phyloP scores from a whole-genome alignment of 1,140 invertebrate genomes.

The Eufriesea mexicana region DNA sequence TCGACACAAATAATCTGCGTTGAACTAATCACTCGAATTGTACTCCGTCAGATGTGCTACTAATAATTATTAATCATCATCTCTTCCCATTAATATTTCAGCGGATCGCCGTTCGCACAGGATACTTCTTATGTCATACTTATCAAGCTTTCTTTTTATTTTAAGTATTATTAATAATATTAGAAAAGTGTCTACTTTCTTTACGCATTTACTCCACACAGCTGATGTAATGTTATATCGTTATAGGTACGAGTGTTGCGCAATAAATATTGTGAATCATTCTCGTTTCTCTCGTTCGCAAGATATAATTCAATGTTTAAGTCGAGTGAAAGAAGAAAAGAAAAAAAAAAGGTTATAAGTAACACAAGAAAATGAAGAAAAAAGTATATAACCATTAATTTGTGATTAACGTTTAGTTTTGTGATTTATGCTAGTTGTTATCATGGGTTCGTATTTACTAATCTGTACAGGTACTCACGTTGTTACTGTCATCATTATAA shows the following conservation, averaged over 20 bases:
- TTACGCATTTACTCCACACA: neutral
- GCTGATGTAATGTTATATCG: neutral
- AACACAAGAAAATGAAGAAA: constrained; percentile 38
- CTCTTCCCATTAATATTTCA: constrained; percentile 23
- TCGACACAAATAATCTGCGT: constrained; percentile 60
- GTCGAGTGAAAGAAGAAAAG: neutral
- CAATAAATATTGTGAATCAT: neutral
- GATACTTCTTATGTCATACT: neutral
- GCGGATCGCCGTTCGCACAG: neutral
- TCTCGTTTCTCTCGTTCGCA: neutral
- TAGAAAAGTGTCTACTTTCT: neutral
- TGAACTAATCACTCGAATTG: constrained; percentile 34
- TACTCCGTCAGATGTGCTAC: constrained; percentile 2
- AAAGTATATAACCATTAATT: constrained; percentile 14
- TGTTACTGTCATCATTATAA: constrained; percentile 18
- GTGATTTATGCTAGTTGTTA: neutral
- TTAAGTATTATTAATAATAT: constrained; percentile 22
- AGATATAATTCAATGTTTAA: neutral
- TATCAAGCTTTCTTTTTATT: constrained; percentile 11
- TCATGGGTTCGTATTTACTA: constrained; percentile 24
- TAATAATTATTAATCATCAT: constrained; percentile 21
- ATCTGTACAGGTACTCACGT: constrained; percentile 40
- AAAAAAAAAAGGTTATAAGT: constrained; percentile 16
- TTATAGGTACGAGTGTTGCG: neutral
- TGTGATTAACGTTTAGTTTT: constrained; percentile 40